These are phyloP conservation scores for Protonibea diacanthus DNA, from an alignment of 2,797 vertebrate genomes.

Conservation along the genomic window DNA sequence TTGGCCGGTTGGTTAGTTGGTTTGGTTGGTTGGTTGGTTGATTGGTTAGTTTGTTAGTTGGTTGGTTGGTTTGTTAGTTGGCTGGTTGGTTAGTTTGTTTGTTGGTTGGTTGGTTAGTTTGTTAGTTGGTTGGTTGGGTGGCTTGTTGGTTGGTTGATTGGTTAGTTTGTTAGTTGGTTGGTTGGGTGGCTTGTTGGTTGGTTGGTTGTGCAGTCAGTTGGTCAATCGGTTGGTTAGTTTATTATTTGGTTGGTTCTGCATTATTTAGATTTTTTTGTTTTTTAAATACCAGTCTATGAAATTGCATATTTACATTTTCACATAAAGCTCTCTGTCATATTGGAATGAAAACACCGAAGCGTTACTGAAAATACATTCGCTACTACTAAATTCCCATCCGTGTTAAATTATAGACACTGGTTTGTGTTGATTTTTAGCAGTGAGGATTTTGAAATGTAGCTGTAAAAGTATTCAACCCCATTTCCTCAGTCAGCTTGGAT, in stretches of 20 bases:
- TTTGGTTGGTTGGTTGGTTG: no score
- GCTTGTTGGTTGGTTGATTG: not conserved
- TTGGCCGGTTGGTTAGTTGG: not conserved
- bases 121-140: not conserved
- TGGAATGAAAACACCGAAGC: constrained; percentile 2
- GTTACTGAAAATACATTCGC: no score
- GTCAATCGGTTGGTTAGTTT: not conserved
- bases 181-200: not conserved
- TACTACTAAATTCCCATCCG: not conserved
- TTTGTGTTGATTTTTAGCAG: constrained; percentile 39
- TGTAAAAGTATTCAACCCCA: constrained; percentile 49
- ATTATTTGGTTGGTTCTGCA: no score
- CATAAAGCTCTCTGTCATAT: not conserved
- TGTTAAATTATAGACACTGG: constrained; percentile 33
- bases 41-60: not conserved
- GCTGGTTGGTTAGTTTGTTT: no score
- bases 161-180: not conserved
- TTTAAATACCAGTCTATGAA: no score
- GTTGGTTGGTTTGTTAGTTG: not conserved
- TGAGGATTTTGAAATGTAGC: constrained; percentile 39
- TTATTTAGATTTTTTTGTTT: no score
- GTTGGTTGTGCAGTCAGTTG: not conserved
- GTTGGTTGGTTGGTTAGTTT: not conserved
- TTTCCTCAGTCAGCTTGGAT: constrained; percentile 60
- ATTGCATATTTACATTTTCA: no score